Evolutionary conservation across 2,113 vertebrate species (phyloP).

Genomic region (Limnothrissa miodon): DNA sequence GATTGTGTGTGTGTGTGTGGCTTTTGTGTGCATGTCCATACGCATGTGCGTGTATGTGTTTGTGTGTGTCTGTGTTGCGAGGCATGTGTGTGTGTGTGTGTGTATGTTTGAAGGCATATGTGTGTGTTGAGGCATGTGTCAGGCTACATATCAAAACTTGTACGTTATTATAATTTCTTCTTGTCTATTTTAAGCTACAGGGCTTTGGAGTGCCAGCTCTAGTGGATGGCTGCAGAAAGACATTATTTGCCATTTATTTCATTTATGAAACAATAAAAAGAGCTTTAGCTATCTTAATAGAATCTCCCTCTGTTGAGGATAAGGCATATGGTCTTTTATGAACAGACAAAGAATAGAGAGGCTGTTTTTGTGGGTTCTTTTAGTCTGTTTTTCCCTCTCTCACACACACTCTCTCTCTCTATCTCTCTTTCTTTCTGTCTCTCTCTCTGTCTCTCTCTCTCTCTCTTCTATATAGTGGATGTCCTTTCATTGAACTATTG

Average conservation of each 20-base stretch:
- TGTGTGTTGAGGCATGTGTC: not conserved
- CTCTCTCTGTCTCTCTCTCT: slow-evolving; percentile 17
- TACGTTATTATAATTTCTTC: slow-evolving; percentile 2
- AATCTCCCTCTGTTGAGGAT: slow-evolving; percentile 31
- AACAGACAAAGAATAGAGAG: not conserved
- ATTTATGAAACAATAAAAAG: slow-evolving; percentile 36
- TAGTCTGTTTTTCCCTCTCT: not conserved
- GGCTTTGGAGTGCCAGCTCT: slow-evolving; percentile 10
- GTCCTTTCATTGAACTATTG: not conserved
- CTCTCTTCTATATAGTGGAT: not conserved
- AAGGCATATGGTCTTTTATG: slow-evolving; percentile 24
- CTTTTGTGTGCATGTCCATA: too few species aligned
- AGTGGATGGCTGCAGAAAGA: slow-evolving; percentile 11
- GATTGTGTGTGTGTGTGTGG: not conserved
- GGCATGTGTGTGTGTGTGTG: not conserved
- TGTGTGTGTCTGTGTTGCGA: not conserved
- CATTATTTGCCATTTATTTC: slow-evolving; percentile 37
- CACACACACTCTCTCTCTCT: too few species aligned
- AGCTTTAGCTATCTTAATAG: slow-evolving; percentile 39
- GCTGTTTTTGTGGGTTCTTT: not conserved
- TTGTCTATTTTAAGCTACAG: slow-evolving; percentile 25
- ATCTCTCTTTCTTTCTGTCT: slow-evolving; percentile 18
- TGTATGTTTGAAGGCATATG: not conserved
- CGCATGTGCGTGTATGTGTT: not conserved
- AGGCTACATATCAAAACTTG: not conserved